Conservation (phyloP, 2,797 vertebrate species). For the Acanthurus lineatus region DNA sequence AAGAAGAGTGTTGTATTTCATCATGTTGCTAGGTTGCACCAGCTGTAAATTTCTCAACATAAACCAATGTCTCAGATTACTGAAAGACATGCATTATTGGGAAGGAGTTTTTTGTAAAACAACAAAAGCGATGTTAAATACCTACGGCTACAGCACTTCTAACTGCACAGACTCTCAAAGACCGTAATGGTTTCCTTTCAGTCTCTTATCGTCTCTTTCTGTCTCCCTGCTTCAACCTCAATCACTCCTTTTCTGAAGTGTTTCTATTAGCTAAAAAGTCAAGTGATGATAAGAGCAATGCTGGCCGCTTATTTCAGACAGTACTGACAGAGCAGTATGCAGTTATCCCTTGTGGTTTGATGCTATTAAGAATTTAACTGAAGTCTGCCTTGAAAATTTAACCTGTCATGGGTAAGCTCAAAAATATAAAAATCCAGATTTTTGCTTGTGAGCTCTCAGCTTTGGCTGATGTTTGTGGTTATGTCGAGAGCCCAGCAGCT, state of each 20-base stretch:
- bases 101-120: constrained; percentile 16
- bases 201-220: constrained; percentile 36
- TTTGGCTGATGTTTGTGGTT: constrained; percentile 19
- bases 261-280: constrained; percentile 13
- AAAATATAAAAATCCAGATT: constrained; percentile 5
- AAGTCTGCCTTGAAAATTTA: constrained; percentile 31
- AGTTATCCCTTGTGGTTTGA: constrained; percentile 19
- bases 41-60: constrained; percentile 43
- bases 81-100: constrained; percentile 25
- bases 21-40: constrained; percentile 57
- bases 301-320: constrained; percentile 14
- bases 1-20: constrained; percentile 40
- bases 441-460: constrained; percentile 20
- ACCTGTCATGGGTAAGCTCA: constrained; percentile 22
- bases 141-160: constrained; percentile 17
- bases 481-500: constrained; percentile 28
- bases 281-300: constrained; percentile 13
- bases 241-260: constrained; percentile 25
- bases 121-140: constrained; percentile 20
- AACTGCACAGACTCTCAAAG: constrained; percentile 17
- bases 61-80: constrained; percentile 40
- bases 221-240: constrained; percentile 36
- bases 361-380: constrained; percentile 21
- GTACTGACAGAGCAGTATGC: background rate
- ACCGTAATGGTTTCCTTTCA: constrained; percentile 28